Percentiles rank a stretch among this genome's conserved stretches.
These are phyloP conservation scores for Nemoura dubitans DNA, from an alignment of 2,888 invertebrate species.

Conservation along the genomic window DNA sequence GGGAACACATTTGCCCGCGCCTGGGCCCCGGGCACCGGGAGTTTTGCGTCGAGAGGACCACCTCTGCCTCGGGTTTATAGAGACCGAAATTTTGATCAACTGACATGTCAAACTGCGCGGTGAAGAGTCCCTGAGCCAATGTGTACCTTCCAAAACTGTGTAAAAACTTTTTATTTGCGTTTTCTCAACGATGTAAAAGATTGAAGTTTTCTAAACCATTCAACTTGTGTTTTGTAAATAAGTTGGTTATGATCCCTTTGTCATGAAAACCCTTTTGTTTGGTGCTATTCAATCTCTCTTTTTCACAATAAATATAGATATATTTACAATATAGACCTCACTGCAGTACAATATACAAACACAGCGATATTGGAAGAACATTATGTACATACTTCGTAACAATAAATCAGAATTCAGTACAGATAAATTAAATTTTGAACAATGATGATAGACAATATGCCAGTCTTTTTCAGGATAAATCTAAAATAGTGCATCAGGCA, in stretches of 20 bases:
- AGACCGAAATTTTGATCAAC: not conserved
- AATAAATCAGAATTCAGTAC: no score
- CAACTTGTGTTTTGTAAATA: not conserved
- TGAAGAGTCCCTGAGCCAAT: no score
- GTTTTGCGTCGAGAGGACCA: not conserved
- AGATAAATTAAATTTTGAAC: no score
- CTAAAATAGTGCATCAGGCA: no score
- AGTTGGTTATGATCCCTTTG: not conserved
- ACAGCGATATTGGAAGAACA: no score
- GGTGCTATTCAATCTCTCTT: not conserved
- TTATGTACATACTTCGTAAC: no score
- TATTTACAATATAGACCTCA: no score
- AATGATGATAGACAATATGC: no score
- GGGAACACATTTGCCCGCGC: not conserved
- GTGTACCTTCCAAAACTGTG: no score
- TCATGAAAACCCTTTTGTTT: not conserved
- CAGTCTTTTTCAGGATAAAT: no score
- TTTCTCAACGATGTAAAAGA: not conserved
- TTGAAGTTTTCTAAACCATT: not conserved
- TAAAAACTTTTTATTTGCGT: not conserved
- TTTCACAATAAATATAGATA: no score
- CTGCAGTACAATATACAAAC: no score
- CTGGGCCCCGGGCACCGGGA: not conserved
- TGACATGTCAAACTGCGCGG: not conserved
- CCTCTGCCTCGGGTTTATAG: not conserved